Conservation (phyloP, 1,140 invertebrate genomes). For the Drosophila parvula region DNA sequence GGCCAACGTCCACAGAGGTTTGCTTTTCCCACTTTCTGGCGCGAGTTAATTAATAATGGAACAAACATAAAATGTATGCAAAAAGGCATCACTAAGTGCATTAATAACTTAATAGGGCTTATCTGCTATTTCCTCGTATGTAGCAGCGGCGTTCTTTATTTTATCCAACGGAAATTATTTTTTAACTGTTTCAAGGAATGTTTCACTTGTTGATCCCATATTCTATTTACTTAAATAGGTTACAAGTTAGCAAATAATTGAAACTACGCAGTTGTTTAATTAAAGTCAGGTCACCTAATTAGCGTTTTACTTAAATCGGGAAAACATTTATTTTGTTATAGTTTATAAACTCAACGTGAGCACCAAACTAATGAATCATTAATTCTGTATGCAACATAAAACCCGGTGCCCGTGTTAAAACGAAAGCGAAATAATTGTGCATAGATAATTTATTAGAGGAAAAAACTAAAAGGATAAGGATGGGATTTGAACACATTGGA, state of each 20-base stretch:
- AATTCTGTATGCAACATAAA: not conserved
- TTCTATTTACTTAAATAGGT: too few relatives aligned
- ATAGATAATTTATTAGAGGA: not conserved
- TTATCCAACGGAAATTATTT: too few relatives aligned
- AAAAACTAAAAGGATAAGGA: too few relatives aligned
- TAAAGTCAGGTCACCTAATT: too few relatives aligned
- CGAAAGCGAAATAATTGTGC: not conserved
- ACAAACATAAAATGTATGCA: constrained; percentile 41
- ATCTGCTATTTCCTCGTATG: not conserved
- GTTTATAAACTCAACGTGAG: too few relatives aligned
- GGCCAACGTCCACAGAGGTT: constrained; percentile 32
- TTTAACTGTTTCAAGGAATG: too few relatives aligned
- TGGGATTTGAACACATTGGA: constrained; percentile 84
- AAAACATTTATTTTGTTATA: too few relatives aligned
- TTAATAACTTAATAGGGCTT: constrained; percentile 27
- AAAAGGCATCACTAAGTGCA: constrained; percentile 34
- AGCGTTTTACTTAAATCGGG: too few relatives aligned
- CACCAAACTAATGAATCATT: constrained; percentile 15
- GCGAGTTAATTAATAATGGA: constrained; percentile 44
- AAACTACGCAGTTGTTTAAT: too few relatives aligned
- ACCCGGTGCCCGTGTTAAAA: not conserved
- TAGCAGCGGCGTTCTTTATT: not conserved
- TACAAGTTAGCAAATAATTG: too few relatives aligned
- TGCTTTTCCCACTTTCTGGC: constrained; percentile 19
- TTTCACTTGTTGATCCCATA: too few relatives aligned